phyloP scores from a whole-genome alignment of 2,888 invertebrate species.

The Drosophila formosana region DNA sequence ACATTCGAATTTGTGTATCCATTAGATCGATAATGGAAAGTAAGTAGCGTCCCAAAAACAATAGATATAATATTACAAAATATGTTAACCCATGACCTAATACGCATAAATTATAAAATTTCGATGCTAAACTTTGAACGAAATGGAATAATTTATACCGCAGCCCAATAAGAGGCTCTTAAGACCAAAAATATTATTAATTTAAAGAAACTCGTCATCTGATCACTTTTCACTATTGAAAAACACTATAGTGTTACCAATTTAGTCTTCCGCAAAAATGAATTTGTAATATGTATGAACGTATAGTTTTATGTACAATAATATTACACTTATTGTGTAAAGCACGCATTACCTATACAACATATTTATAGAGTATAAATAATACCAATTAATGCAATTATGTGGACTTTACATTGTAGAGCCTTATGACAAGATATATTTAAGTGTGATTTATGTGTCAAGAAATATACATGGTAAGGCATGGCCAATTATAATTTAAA shows the following conservation, averaged over 20 bases:
- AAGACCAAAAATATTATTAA: conserved; percentile 33
- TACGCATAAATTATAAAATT: conserved; percentile 18
- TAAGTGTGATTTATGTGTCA: background rate
- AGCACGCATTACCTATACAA: conserved; percentile 67
- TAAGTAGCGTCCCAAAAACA: conserved; percentile 34
- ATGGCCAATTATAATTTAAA: conserved; percentile 74
- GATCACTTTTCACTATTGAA: conserved; percentile 72
- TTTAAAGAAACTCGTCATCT: conserved; percentile 52
- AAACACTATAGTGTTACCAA: conserved; percentile 65
- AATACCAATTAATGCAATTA: conserved; percentile 77
- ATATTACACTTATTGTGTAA: conserved; percentile 61
- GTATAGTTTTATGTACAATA: conserved; percentile 49
- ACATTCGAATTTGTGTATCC: conserved; percentile 55
- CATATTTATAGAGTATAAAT: conserved; percentile 47
- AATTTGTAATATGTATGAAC: conserved; percentile 50
- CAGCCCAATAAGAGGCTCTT: conserved; percentile 17
- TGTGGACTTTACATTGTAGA: conserved; percentile 33
- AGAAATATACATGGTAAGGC: conserved; percentile 9
- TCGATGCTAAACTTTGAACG: conserved; percentile 43
- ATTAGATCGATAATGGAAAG: conserved; percentile 41
- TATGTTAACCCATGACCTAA: conserved; percentile 23
- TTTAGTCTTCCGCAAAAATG: conserved; percentile 74
- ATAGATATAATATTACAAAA: conserved; percentile 20
- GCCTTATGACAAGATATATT: conserved; percentile 20
- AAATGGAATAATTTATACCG: conserved; percentile 37